These are phyloP conservation scores for Vidua macroura DNA, from an alignment of 2,113 vertebrate genomes.

Conservation along the genomic window DNA sequence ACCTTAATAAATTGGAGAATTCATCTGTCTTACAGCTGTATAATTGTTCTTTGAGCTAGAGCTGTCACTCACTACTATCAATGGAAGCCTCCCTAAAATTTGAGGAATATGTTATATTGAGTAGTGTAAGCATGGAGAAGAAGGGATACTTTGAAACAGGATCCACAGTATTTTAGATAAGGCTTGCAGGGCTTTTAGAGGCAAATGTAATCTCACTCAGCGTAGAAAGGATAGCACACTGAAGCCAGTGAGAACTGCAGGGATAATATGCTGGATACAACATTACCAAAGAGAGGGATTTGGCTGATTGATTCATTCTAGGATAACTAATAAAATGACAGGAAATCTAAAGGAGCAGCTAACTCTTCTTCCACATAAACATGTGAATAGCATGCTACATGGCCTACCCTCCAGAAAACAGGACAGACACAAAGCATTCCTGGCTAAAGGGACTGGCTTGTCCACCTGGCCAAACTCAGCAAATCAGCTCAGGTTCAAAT, in stretches of 20 bases:
- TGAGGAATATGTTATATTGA: not conserved
- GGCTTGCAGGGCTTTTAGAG: not conserved
- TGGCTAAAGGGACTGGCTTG: not conserved
- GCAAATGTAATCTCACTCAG: not conserved
- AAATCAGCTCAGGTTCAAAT: not conserved
- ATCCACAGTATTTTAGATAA: not conserved
- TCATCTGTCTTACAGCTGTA: not conserved
- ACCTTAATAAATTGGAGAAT: not conserved
- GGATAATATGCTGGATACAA: not conserved
- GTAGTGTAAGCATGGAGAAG: not conserved
- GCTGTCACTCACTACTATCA: not conserved
- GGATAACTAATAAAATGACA: not conserved
- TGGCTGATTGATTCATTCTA: not conserved
- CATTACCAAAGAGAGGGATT: not conserved
- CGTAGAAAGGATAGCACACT: fast-evolving
- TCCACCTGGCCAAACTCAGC: not conserved
- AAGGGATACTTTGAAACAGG: not conserved
- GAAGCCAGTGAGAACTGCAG: not conserved
- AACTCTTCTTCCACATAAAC: not conserved
- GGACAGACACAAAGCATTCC: not conserved
- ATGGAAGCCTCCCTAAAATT: not conserved
- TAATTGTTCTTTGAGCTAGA: not conserved
- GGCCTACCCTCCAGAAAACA: not conserved
- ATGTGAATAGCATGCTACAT: not conserved
- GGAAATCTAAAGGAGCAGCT: not conserved